Conservation (phyloP, 2,888 invertebrate species). For the Ypsolopha sequella region DNA sequence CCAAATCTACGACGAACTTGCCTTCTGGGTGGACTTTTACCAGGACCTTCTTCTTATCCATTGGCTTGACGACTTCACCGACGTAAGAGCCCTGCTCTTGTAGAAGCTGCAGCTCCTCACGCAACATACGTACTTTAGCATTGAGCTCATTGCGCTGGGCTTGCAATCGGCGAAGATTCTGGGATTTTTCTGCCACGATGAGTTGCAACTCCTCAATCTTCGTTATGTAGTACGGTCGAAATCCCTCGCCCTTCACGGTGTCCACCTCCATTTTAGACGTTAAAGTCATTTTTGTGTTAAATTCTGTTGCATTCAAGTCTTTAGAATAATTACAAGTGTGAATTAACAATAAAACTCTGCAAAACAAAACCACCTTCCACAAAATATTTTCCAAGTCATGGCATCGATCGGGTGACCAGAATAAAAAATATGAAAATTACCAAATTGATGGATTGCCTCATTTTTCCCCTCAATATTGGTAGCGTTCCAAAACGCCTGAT, state of each 20-base stretch:
- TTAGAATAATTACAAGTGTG: neutral
- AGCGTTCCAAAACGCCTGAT: too few relatives aligned
- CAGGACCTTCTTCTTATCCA: slow-evolving; percentile 99
- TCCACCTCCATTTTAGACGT: slow-evolving; percentile 80
- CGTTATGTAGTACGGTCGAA: slow-evolving; percentile 96
- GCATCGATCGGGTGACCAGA: slow-evolving; percentile 3
- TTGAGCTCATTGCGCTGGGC: slow-evolving; percentile 99
- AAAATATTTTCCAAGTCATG: slow-evolving; percentile 20
- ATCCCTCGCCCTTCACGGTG: slow-evolving; percentile 84
- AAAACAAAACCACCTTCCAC: slow-evolving; percentile 10
- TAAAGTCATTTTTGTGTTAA: slow-evolving; percentile 41
- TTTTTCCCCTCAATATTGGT: too few relatives aligned
- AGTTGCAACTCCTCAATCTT: slow-evolving; percentile 98
- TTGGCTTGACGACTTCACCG: slow-evolving; percentile 99
- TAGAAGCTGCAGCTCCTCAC: slow-evolving; percentile 96
- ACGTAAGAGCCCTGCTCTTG: slow-evolving; percentile 99
- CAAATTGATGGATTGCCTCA: too few relatives aligned
- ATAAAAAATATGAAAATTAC: neutral
- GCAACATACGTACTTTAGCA: slow-evolving; percentile 97
- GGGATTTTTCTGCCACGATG: slow-evolving; percentile 96
- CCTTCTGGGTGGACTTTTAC: slow-evolving; percentile 99
- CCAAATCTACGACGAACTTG: slow-evolving; percentile 99
- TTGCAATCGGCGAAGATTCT: slow-evolving; percentile 95
- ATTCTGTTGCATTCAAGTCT: slow-evolving; percentile 16
- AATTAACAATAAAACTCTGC: neutral